These are phyloP conservation scores for Lapara coniferarum DNA, from an alignment of 2,888 invertebrate species.

Conservation along the genomic window DNA sequence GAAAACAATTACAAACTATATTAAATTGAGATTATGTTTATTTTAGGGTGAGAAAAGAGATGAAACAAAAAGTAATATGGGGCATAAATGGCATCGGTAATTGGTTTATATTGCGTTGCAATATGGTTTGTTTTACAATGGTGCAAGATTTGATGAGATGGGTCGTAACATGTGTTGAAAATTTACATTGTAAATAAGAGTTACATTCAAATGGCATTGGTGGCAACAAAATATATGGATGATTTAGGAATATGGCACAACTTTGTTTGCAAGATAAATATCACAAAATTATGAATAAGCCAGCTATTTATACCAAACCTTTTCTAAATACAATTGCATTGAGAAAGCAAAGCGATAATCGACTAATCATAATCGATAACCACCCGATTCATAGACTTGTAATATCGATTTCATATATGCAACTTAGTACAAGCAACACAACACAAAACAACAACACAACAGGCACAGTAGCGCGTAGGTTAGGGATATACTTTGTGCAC, in stretches of 20 bases:
- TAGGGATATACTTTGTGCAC: too few relatives aligned
- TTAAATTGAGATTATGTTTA: not conserved
- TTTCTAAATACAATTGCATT: not conserved
- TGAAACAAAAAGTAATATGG: not conserved
- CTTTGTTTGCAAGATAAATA: not conserved
- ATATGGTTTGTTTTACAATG: not conserved
- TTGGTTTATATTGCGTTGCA: not conserved
- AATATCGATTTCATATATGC: conserved; percentile 15
- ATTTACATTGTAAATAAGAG: too few relatives aligned
- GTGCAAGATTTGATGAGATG: too few relatives aligned
- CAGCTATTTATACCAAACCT: too few relatives aligned
- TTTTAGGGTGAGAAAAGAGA: not conserved
- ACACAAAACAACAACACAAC: conserved; percentile 8
- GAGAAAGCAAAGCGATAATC: not conserved
- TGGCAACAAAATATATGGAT: too few relatives aligned
- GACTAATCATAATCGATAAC: not conserved
- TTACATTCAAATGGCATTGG: too few relatives aligned
- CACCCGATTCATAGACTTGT: too few relatives aligned
- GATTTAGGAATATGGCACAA: not conserved
- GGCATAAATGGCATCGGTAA: not conserved
- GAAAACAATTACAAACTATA: not conserved
- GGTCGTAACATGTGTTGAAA: too few relatives aligned
- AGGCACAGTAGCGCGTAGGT: not conserved
- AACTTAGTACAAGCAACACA: not conserved
- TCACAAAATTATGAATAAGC: too few relatives aligned